Evolutionary conservation across 2,888 invertebrate species (phyloP).

Genomic region (Lasiommata megera): DNA sequence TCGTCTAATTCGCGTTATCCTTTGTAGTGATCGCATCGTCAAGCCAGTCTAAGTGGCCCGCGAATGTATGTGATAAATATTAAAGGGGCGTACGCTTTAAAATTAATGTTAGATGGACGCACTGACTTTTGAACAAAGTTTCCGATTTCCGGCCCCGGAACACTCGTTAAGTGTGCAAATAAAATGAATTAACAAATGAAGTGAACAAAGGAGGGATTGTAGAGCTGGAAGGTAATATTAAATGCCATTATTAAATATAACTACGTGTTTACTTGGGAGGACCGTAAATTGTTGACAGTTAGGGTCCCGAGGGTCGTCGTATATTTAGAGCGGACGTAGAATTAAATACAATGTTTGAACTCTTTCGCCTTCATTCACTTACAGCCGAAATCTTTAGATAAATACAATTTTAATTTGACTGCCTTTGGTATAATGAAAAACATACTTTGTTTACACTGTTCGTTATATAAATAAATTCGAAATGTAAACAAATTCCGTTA

Average conservation of each 20-base stretch:
- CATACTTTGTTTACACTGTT: neutral
- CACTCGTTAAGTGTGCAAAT: conserved; percentile 56
- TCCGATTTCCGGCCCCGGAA: conserved; percentile 32
- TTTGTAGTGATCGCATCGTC: conserved; percentile 58
- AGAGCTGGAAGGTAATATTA: conserved; percentile 57
- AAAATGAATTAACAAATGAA: conserved; percentile 56
- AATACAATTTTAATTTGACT: no score
- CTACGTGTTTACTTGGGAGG: conserved; percentile 27
- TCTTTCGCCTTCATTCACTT: conserved; percentile 9
- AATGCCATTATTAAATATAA: conserved; percentile 17
- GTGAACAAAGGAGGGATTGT: conserved; percentile 75
- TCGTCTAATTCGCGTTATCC: conserved; percentile 49
- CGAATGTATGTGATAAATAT: conserved; percentile 48
- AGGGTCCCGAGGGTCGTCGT: conserved; percentile 18
- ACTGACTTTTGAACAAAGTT: conserved; percentile 29
- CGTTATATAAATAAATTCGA: no score
- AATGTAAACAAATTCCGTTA: neutral
- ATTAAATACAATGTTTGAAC: conserved; percentile 22
- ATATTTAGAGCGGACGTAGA: conserved; percentile 22
- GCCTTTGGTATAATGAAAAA: neutral
- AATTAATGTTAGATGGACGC: conserved; percentile 19
- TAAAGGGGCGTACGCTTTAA: conserved; percentile 35
- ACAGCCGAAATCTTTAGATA: neutral
- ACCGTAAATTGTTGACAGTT: conserved; percentile 31
- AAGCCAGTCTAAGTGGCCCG: conserved; percentile 50